Conservation (phyloP, 2,113 vertebrate species). For the Sapayoa aenigma region DNA sequence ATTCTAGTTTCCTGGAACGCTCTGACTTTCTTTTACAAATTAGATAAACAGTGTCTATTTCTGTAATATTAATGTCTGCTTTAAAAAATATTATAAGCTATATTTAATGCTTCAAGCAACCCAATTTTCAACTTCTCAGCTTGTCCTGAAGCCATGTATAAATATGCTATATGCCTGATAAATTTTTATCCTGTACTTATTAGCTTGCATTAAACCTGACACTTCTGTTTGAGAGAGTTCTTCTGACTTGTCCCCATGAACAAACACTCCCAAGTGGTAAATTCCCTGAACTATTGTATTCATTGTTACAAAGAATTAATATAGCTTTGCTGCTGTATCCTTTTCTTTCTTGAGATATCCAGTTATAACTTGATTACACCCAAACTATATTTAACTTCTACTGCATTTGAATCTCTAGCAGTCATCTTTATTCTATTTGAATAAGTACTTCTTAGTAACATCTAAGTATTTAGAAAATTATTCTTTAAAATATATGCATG, state of each 20-base stretch:
- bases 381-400: not conserved
- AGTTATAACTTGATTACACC: not conserved
- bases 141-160: not conserved
- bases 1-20: not conserved
- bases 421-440: not conserved
- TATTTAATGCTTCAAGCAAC: not conserved
- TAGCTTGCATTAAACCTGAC: not conserved
- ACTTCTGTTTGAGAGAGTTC: not conserved
- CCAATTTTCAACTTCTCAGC: not conserved
- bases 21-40: not conserved
- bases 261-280: not conserved
- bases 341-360: not conserved
- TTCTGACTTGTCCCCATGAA: not conserved
- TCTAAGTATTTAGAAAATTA: not conserved
- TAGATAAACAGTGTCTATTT: not conserved
- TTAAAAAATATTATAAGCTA: not conserved
- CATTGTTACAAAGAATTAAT: not conserved
- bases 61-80: not conserved
- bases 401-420: not conserved
- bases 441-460: not conserved
- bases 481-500: not conserved
- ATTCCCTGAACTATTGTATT: not conserved
- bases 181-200: not conserved
- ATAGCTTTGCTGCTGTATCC: not conserved
- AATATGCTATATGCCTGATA: not conserved